These are phyloP conservation scores for Antedon mediterranea DNA, from an alignment of 53 echinoderm and acorn worm genomes.

Conservation along the genomic window DNA sequence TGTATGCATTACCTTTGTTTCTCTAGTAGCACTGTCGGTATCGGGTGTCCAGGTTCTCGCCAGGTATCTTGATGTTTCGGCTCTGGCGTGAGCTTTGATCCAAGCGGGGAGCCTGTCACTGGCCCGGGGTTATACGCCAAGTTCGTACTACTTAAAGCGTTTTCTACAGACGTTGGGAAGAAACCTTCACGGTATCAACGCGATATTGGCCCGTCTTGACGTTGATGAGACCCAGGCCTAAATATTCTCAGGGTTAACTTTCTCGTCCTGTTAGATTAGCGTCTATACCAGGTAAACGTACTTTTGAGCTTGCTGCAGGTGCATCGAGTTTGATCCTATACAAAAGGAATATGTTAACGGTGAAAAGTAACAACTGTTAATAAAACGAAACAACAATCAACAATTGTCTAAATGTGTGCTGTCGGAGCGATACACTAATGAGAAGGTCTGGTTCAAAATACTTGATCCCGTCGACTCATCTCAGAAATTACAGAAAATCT, in stretches of 20 bases:
- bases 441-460: not conserved
- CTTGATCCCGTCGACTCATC: not conserved
- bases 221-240: not conserved
- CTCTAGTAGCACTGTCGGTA: not conserved
- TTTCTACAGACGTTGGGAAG: not conserved
- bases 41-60: not conserved
- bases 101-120: not conserved
- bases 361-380: not conserved
- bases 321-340: not conserved
- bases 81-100: not conserved
- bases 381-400: not conserved
- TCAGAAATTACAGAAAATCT: not conserved
- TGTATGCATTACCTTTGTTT: slow-evolving; percentile 1
- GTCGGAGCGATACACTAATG: not conserved
- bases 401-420: not conserved
- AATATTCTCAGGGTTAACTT: not conserved
- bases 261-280: not conserved
- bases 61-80: not conserved
- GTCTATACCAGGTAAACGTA: not conserved
- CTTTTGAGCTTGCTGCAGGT: not conserved
- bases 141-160: not conserved
- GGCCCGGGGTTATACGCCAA: not conserved
- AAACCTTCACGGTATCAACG: not conserved
- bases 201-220: not conserved
- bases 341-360: not conserved